Evolutionary conservation across 2,113 vertebrate genomes (phyloP).

Genomic region (Calcarius ornatus): DNA sequence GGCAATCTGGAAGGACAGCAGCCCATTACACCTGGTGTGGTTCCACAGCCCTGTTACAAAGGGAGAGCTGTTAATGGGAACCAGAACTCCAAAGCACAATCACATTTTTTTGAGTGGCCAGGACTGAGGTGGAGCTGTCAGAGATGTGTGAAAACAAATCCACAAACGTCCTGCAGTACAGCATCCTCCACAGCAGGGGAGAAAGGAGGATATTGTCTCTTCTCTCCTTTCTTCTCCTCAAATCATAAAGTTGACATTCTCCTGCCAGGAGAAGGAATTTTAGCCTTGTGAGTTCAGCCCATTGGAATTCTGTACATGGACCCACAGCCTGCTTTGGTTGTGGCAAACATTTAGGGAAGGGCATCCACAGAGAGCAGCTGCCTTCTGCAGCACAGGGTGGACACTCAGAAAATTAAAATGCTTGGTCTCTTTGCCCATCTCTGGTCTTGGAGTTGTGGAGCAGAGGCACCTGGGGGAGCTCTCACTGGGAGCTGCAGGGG

Average conservation of each 20-base stretch:
- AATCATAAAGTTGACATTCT: neutral
- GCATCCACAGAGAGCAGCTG: neutral
- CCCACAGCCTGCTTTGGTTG: neutral
- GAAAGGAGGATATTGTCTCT: neutral
- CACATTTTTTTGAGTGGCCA: neutral
- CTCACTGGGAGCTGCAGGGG: neutral
- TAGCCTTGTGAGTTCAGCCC: neutral
- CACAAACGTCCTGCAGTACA: neutral
- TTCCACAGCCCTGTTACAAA: neutral
- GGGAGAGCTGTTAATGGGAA: neutral
- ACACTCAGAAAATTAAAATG: neutral
- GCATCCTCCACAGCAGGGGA: neutral
- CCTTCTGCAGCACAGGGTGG: neutral
- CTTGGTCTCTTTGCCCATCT: neutral
- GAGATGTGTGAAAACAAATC: neutral
- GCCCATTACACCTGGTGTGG: neutral
- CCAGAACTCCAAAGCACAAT: neutral
- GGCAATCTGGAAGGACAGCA: neutral
- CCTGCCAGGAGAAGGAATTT: neutral
- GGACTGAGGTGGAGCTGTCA: neutral
- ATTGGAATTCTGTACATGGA: neutral
- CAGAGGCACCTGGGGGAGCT: neutral
- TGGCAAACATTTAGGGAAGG: neutral
- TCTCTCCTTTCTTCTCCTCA: neutral
- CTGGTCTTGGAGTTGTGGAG: neutral